These are phyloP conservation scores for Lasaia peninsularis DNA, from an alignment of 1,140 invertebrate genomes.

Conservation along the genomic window DNA sequence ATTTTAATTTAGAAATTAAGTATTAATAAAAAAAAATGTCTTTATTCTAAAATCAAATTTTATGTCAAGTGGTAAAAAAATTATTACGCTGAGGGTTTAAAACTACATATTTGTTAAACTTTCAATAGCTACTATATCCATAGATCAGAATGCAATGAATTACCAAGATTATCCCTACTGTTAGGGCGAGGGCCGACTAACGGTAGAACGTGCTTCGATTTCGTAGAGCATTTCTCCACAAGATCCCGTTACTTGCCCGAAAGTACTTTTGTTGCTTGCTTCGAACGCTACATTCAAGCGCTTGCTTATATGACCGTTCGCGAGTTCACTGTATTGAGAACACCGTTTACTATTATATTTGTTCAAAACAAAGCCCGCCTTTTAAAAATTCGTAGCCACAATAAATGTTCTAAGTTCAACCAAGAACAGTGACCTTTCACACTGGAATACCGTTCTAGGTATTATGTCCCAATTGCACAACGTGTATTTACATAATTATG, in stretches of 20 bases:
- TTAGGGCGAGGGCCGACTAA: conserved; percentile 64
- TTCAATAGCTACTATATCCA: background rate
- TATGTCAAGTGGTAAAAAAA: no score
- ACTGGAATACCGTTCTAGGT: conserved; percentile 9
- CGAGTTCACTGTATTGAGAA: conserved; percentile 68
- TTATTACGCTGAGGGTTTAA: no score
- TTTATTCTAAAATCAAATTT: no score
- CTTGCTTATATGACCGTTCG: conserved; percentile 54
- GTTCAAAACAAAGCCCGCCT: conserved; percentile 57
- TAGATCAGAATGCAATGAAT: conserved; percentile 30
- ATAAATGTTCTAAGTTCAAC: conserved; percentile 40
- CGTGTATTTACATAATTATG: conserved; percentile 2
- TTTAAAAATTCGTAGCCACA: conserved; percentile 51
- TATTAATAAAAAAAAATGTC: no score
- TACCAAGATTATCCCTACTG: conserved; percentile 58
- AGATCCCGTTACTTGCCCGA: conserved; percentile 68
- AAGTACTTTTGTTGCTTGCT: conserved; percentile 68
- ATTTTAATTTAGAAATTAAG: no score
- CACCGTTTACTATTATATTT: conserved; percentile 56
- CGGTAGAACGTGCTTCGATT: conserved; percentile 73
- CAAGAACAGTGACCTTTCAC: conserved; percentile 37
- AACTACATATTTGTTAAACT: no score
- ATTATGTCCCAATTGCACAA: conserved; percentile 12
- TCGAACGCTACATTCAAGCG: conserved; percentile 27
- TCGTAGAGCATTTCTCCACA: conserved; percentile 74